These are phyloP conservation scores for Struthio camelus DNA, from an alignment of 2,113 vertebrate species.

Conservation along the genomic window DNA sequence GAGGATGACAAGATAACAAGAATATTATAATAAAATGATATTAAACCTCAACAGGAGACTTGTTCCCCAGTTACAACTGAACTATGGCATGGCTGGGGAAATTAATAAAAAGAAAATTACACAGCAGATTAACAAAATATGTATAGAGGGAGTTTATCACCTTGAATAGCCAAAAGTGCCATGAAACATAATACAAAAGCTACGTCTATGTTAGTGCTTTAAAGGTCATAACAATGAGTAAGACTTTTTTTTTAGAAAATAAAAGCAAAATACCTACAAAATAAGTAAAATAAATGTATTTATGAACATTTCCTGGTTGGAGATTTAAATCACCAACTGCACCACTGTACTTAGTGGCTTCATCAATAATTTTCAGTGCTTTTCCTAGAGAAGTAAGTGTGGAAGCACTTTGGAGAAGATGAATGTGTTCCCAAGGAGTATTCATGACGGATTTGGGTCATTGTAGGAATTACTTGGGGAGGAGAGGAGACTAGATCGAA, in stretches of 20 bases:
- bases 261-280: background rate
- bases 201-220: background rate
- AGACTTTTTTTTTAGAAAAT: background rate
- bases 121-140: background rate
- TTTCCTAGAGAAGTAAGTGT: background rate
- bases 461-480: background rate
- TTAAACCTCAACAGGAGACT: background rate
- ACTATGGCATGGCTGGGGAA: background rate
- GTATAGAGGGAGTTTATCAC: background rate
- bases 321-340: background rate
- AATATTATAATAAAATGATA: background rate
- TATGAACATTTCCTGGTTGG: background rate
- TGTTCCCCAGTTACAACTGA: background rate
- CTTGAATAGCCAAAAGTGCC: background rate
- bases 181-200: background rate
- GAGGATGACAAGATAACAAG: background rate
- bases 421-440: background rate
- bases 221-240: background rate
- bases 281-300: background rate
- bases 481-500: background rate
- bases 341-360: background rate
- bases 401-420: background rate
- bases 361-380: background rate
- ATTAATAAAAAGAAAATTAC: background rate
- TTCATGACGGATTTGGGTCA: background rate